phyloP scores from a whole-genome alignment of 1,140 invertebrate species.

The Drosophila tristis region DNA sequence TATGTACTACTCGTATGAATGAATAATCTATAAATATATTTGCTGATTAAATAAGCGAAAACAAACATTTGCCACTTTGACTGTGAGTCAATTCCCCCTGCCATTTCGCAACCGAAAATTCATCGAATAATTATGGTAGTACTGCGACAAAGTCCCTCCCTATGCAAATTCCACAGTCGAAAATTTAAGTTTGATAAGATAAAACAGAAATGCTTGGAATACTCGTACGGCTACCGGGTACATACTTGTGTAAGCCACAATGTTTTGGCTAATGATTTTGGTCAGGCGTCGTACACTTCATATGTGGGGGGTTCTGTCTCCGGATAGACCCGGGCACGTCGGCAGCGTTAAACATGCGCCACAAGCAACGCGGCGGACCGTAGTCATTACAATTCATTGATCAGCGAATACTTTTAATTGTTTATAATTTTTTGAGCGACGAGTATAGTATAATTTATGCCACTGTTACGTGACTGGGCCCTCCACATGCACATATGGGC shows the following conservation, averaged over 20 bases:
- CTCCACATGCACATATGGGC: slow-evolving; percentile 34
- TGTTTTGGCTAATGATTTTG: slow-evolving; percentile 27
- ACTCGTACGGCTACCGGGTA: too few relatives aligned
- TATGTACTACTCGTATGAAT: slow-evolving; percentile 37
- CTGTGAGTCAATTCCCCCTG: slow-evolving; percentile 51
- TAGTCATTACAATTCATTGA: slow-evolving; percentile 55
- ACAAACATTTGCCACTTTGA: slow-evolving; percentile 30
- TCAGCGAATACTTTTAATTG: slow-evolving; percentile 51
- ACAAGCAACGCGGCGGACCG: not conserved
- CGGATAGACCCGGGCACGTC: slow-evolving; percentile 49
- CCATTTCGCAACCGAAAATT: slow-evolving; percentile 28
- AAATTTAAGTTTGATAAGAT: slow-evolving; percentile 30
- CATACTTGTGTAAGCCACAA: slow-evolving; percentile 9
- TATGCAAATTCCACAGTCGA: slow-evolving; percentile 34
- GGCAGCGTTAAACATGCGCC: slow-evolving; percentile 47
- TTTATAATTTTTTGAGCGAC: slow-evolving; percentile 47
- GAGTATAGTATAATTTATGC: slow-evolving; percentile 30
- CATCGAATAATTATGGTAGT: slow-evolving; percentile 4
- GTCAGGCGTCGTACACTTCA: too few relatives aligned
- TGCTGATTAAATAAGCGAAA: slow-evolving; percentile 69
- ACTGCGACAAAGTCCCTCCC: not conserved
- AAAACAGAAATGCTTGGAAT: not conserved
- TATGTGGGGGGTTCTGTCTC: slow-evolving; percentile 3
- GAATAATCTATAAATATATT: slow-evolving; percentile 71
- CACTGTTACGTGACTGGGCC: slow-evolving; percentile 38